Conservation (phyloP, 2,797 vertebrate species). For the Eospalax fontanierii region DNA sequence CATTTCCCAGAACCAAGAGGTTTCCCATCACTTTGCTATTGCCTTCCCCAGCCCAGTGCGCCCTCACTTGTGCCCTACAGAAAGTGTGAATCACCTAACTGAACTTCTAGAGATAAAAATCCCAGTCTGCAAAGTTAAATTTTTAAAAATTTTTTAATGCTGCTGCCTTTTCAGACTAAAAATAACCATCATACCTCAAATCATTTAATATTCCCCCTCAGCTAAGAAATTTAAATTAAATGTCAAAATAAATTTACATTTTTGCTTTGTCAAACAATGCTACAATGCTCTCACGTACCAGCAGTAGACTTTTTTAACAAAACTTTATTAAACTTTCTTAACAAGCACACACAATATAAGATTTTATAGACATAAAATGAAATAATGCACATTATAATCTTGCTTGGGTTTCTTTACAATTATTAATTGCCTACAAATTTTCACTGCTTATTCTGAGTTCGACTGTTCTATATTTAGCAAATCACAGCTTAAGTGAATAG, state of each 20-base stretch:
- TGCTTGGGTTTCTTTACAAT: slow-evolving; percentile 49
- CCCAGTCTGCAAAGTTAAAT: too few species aligned
- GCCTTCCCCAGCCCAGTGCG: too few species aligned
- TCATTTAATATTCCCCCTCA: background rate
- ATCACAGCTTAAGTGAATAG: background rate
- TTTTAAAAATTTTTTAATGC: too few species aligned
- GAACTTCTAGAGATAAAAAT: too few species aligned
- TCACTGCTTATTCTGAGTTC: slow-evolving; percentile 63
- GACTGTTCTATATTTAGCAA: slow-evolving; percentile 60
- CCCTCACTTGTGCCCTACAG: too few species aligned
- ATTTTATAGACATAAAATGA: slow-evolving; percentile 37
- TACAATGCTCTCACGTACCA: background rate
- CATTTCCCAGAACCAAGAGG: too few species aligned
- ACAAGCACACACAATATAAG: slow-evolving; percentile 10
- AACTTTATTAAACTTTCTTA: slow-evolving; percentile 41
- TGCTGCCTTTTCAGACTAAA: background rate
- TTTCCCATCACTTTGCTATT: too few species aligned
- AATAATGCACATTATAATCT: background rate
- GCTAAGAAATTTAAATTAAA: background rate
- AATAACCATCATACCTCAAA: background rate
- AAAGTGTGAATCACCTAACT: too few species aligned
- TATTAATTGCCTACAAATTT: slow-evolving; percentile 63
- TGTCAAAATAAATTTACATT: background rate
- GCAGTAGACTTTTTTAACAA: background rate
- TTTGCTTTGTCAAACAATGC: slow-evolving; percentile 32